Conservation (phyloP, 2,113 vertebrate genomes). For the Thomomys bottae region DNA sequence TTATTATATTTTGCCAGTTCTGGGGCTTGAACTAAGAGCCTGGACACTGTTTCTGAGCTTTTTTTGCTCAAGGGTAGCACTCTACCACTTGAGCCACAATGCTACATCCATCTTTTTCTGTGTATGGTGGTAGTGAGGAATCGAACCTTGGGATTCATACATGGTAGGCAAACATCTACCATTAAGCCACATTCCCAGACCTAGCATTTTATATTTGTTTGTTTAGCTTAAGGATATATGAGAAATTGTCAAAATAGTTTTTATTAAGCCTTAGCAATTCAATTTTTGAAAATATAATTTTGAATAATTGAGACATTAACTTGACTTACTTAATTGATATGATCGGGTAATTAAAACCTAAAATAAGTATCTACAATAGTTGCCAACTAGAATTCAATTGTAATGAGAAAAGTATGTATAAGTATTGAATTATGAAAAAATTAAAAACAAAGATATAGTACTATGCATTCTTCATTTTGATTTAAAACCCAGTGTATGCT, state of each 20-base stretch:
- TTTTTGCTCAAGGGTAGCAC: too few species aligned
- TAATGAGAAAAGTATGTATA: neutral
- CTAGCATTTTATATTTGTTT: conserved; percentile 28
- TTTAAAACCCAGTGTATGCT: neutral
- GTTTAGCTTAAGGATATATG: neutral
- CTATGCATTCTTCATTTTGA: neutral
- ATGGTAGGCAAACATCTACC: too few species aligned
- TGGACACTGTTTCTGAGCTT: too few species aligned
- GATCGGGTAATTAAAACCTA: conserved; percentile 33
- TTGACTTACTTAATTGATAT: conserved; percentile 38
- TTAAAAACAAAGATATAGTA: neutral
- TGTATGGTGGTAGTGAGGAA: too few species aligned
- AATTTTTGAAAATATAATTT: too few species aligned
- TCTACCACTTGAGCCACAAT: too few species aligned
- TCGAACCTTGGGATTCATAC: too few species aligned
- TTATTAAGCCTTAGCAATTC: neutral
- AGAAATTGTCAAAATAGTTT: neutral
- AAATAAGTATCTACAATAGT: neutral
- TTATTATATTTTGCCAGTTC: too few species aligned
- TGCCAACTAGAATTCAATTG: neutral
- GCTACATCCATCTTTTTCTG: too few species aligned
- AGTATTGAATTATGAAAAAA: neutral
- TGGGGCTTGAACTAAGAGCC: too few species aligned
- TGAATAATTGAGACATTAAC: conserved; percentile 18
- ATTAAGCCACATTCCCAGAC: too few species aligned